Base-by-base conservation (phyloP, 2,888 invertebrate species). In the Galerucella nymphaeae region DNA sequence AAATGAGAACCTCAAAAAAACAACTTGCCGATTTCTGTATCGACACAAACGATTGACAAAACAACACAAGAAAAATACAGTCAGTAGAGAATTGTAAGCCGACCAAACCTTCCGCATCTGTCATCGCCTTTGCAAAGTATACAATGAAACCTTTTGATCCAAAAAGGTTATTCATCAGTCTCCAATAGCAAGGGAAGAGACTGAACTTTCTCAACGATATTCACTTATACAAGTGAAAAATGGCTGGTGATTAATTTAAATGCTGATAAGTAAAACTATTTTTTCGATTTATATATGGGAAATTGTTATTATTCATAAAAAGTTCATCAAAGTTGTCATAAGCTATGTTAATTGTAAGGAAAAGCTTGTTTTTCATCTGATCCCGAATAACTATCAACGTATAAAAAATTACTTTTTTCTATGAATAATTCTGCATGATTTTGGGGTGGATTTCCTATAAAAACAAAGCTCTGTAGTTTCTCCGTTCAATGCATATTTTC, bases 161-260 rank as follows among this genome's bases (percentile, higher is more conserved):
- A 63, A 61, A 72, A 65, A 67, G 67, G 67, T 67, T 67, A 63
- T 72, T 72, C 67, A 72, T 20, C 55, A 64, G 67, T 42, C 63
- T 41, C 62, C 66, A 38, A 63, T 58, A 72, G 67, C 67, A 72
- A 67, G 57, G 63, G 61, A 48, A 72, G 63, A 72, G 72, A 71
- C 71, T 74, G 58, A 74, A 73, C 71, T 72, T 75, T 66, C 71
- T 63, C 73, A 74, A 42, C 71, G 70, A 71, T 75, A 77, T 77
- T 72, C 76, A 74, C 58, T 75, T 75, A 53, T 70, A 74, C 79
- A 73, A 77, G 74, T 82, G 80, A 80, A 80, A 80, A 81, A 80
- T 82, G 75, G 78, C 70, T 70, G 45, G 80, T 79, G 80, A 81
- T 82, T 81, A 79, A 80, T 81, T 80, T 78, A 77, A 81, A 80